Evolutionary conservation across 2,888 invertebrate species (phyloP), one percentile per base, ranked within the genome.

Genomic region (Trisateles emortualis): DNA sequence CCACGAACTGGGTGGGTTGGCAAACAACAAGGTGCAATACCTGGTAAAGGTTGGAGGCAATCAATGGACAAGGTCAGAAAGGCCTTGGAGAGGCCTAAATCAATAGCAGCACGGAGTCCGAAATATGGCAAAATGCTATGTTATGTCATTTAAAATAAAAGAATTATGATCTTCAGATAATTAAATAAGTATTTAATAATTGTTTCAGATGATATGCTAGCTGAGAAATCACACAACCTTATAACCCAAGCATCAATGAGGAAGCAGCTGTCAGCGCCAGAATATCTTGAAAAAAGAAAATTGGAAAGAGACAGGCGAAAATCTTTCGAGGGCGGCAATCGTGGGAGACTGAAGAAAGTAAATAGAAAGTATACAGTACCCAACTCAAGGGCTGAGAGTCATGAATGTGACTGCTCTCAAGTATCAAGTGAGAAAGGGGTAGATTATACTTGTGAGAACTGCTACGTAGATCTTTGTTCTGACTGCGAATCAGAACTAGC

Each of bases 271-370:
- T 96, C 96, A 19, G 97, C 98, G 0, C 98, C 98, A 0, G 98
- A 98, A 70, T 98, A 98, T 84, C 92, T 98, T 55, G 98, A 98
- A 81, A 95, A 96, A 66, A 93, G 98, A 22, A 97, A 97, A 79
- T 93, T 96, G 47, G 96, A 96, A 69, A 92, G 95, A 42, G 95
- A 96, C 44, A 93, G 96, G 73, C 86, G 95, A 65, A 95, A 95
- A 77, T 94, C 95, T 1, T 92, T 90, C 46, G 95, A 95, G 78
- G 94, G 94, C 44, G 94, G 94, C 39, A 83, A 94, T 36, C 84
- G 94, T 71, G 93, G 93, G 9, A 91, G 95, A 64, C 84, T 95
- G 6, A 94, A 95, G 72, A 95, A 95, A 77, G 86, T 88, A 1
- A 91, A 94, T 48, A 94, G 89, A 52, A 90, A 90, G 72, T 84